Evolutionary conservation across 2,797 vertebrate species (phyloP).

Genomic region (Anableps anableps): DNA sequence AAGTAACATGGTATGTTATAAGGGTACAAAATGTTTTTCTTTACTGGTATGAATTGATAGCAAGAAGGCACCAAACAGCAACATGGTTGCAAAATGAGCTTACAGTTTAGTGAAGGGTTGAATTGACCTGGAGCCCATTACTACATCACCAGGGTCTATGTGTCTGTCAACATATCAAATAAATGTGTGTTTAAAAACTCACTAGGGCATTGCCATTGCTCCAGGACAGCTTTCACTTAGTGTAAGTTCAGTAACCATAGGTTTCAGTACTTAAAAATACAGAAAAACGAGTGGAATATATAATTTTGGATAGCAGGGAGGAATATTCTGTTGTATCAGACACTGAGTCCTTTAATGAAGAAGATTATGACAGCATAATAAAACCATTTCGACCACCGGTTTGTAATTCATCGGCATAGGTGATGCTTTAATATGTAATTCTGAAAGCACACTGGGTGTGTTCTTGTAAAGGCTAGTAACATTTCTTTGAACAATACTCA

Average conservation of each 20-base stretch:
- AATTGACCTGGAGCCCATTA: background rate
- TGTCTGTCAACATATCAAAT: background rate
- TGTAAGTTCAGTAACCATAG: background rate
- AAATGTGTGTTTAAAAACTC: background rate
- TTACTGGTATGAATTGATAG: background rate
- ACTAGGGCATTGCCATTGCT: background rate
- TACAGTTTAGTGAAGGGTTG: background rate
- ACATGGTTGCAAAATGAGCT: background rate
- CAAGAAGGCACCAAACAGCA: background rate
- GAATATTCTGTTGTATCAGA: background rate
- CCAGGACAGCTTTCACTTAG: background rate
- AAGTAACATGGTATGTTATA: background rate
- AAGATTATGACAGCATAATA: background rate
- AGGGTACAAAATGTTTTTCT: background rate
- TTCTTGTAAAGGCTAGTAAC: background rate
- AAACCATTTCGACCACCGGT: background rate
- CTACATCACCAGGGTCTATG: background rate
- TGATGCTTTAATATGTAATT: background rate
- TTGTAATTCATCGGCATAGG: background rate
- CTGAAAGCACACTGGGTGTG: background rate
- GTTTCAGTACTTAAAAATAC: background rate
- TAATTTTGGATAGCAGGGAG: background rate
- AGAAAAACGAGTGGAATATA: background rate
- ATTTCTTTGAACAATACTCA: background rate
- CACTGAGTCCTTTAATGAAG: background rate